Base-by-base conservation (phyloP, 2,797 vertebrate genomes). In the Hozukius guyotensis region DNA sequence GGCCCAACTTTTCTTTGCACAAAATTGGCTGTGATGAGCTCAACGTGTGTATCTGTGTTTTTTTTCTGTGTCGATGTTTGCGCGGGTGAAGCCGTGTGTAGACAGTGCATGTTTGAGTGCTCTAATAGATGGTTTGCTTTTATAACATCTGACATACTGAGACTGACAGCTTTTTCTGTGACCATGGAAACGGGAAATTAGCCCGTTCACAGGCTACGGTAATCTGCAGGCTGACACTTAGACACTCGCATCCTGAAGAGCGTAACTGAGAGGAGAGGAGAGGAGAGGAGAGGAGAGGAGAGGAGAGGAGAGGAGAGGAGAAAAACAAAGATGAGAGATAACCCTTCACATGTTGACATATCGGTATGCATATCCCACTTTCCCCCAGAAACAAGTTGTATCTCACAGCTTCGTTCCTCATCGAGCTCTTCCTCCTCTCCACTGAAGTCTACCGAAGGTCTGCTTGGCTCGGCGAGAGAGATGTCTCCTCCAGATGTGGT, bases 181-280 rank as follows among this genome's bases (percentile, higher is more conserved):
- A 77, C 94, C 89, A 93, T 93, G 90, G 92, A 87, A 92, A 94
- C 82, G 14, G 88, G 67, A 92, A 92, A 92, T 92, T 80, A 93
- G 85, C 77, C 38, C 0, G n/a, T 83, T 89, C 83, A 78, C 56
- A 75, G 69, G 73, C 73, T 63, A 73, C 18, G 57, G 77, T 78
- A 83, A 87, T 89, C 75, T 86, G 53, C 74, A 24, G 62, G 64
- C 83, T 82, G 84, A 89, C 88, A 88, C 78, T 70, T 64, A 74
- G 72, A 86, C 73, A 71, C 68, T 71, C 27, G 7, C 84, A 82
- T 82, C 83, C 73, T 66, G 69, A 89, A 70, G 72, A 89, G 87
- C 22, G 52, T 38, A 75, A 72, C 57, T 13, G 83, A 75, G 27
- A 75, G 31, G 29, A 72, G n/a, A 3, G 59, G 46, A 34, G 80